A percentile compares a stretch with the other conserved stretches of the same genome.
These are phyloP conservation scores for Xylophagus ater DNA, from an alignment of 2,888 invertebrate species.

Conservation along the genomic window DNA sequence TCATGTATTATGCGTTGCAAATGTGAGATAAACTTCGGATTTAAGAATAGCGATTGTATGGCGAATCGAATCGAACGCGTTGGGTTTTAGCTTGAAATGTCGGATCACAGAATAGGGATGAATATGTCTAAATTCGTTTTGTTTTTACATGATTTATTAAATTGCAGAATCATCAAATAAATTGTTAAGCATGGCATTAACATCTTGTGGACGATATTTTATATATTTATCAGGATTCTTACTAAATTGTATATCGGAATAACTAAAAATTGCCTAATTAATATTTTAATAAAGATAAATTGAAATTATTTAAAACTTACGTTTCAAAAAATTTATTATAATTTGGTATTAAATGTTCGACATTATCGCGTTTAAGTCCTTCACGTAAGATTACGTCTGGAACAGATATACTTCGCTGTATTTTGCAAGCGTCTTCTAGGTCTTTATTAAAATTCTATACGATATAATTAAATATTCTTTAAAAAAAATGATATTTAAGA, in stretches of 20 bases:
- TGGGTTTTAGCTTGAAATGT: too few relatives aligned
- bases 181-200: conserved; percentile 71
- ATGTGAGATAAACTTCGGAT: too few relatives aligned
- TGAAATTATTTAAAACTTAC: conserved; percentile 35
- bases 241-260: conserved; percentile 66
- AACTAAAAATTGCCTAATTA: conserved; percentile 41
- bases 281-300: background rate
- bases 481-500: background rate
- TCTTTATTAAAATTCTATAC: conserved; percentile 87
- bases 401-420: conserved; percentile 83
- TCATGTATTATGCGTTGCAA: too few relatives aligned
- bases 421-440: conserved; percentile 76
- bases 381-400: conserved; percentile 86
- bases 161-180: conserved; percentile 72
- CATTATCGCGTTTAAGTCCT: conserved; percentile 79
- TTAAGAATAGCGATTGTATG: too few relatives aligned
- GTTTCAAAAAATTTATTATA: conserved; percentile 72
- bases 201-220: conserved; percentile 76
- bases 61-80: too few relatives aligned
- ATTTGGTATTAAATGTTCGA: conserved; percentile 73
- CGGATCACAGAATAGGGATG: too few relatives aligned
- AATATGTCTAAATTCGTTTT: too few relatives aligned
- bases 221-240: conserved; percentile 91
- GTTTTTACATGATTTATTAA: conserved; percentile 2
- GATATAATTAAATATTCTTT: conserved; percentile 8